Percentiles rank a stretch among this genome's conserved stretches.
Evolutionary conservation across 2,888 invertebrate genomes (phyloP).

Genomic region (Heliothis peltigera): DNA sequence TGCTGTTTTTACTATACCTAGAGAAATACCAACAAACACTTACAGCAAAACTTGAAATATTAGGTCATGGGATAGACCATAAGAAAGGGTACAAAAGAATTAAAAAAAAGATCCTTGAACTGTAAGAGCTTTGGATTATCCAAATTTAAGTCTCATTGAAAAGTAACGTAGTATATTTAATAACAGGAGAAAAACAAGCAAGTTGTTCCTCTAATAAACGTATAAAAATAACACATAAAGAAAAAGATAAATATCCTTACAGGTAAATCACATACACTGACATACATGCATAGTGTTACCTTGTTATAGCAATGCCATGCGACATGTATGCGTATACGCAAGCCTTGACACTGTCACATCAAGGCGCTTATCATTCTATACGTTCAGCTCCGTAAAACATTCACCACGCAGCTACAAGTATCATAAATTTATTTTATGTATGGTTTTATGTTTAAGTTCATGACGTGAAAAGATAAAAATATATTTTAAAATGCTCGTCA

Average conservation of each 20-base stretch:
- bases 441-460: not conserved
- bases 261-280: constrained; percentile 19
- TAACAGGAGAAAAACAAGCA: too few relatives aligned
- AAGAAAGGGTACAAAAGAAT: too few relatives aligned
- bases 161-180: too few relatives aligned
- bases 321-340: constrained; percentile 7
- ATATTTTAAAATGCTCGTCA: not conserved
- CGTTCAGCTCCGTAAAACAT: constrained; percentile 2
- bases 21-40: too few relatives aligned
- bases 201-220: not conserved
- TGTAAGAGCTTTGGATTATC: too few relatives aligned
- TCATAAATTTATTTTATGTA: constrained; percentile 6
- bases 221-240: not conserved
- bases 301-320: constrained; percentile 43
- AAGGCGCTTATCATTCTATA: constrained; percentile 25
- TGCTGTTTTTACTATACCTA: too few relatives aligned
- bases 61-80: too few relatives aligned
- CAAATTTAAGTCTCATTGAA: too few relatives aligned
- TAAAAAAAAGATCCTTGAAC: too few relatives aligned
- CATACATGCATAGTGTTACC: constrained; percentile 43
- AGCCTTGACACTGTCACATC: constrained; percentile 50
- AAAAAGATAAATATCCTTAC: constrained; percentile 4
- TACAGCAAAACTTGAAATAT: too few relatives aligned
- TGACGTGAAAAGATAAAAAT: not conserved
- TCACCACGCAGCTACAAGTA: constrained; percentile 14